These are phyloP conservation scores for Amia ocellicauda DNA, from an alignment of 2,113 vertebrate genomes.

Conservation along the genomic window DNA sequence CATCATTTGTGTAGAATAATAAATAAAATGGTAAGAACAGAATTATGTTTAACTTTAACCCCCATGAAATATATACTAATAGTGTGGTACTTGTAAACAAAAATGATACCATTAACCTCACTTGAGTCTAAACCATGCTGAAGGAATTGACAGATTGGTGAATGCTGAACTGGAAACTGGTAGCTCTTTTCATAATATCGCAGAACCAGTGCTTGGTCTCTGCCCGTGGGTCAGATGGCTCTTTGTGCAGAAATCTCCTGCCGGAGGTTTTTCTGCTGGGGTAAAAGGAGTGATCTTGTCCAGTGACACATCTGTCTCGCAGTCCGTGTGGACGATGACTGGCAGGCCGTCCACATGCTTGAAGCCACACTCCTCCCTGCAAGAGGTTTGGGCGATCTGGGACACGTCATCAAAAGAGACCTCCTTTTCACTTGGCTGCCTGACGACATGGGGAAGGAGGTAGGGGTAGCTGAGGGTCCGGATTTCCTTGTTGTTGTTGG, in stretches of 20 bases:
- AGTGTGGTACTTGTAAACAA: too few species aligned
- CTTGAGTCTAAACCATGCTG: too few species aligned
- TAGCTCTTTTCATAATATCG: not conserved
- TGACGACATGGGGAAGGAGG: conserved; percentile 22
- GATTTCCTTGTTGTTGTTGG: conserved; percentile 8
- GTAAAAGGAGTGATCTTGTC: conserved; percentile 62
- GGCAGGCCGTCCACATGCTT: conserved; percentile 53
- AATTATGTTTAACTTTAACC: too few species aligned
- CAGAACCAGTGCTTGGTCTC: not conserved
- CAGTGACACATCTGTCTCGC: conserved; percentile 33
- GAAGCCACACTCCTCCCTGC: conserved; percentile 36
- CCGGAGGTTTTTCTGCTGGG: conserved; percentile 17
- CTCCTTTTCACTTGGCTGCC: conserved; percentile 16
- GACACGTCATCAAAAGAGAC: conserved; percentile 24
- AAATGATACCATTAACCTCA: too few species aligned
- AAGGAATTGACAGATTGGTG: too few species aligned
- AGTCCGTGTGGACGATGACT: conserved; percentile 23
- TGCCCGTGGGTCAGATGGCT: not conserved
- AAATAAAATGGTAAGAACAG: too few species aligned
- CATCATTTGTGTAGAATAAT: too few species aligned
- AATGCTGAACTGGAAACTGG: too few species aligned
- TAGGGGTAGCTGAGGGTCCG: conserved; percentile 16
- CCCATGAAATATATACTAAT: too few species aligned
- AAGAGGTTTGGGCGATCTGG: conserved; percentile 22
- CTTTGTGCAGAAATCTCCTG: not conserved